Evolutionary conservation across 2,797 vertebrate species (phyloP), one percentile per base, ranked within the genome.

Genomic region (Chelon labrosus): DNA sequence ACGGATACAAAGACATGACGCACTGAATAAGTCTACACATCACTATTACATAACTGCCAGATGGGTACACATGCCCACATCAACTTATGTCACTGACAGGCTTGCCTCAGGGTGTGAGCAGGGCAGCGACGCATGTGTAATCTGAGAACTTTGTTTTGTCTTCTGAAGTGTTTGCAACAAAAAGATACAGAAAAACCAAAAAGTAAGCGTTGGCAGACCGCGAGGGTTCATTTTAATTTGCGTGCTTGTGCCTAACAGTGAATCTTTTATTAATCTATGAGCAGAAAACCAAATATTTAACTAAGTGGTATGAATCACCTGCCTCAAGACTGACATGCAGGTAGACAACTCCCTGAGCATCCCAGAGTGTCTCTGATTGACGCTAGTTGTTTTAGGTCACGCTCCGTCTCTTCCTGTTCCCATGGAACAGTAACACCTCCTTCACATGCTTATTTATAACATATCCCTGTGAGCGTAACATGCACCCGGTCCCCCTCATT

Each of bases 71-170:
- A 31, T n/a, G 17, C 39, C 20, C 17, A 39, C 61, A 59, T 61
- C 14, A 41, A 19, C 6, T 73, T 3, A 54, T 51, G 61, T 52
- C 61, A 54, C 4, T 5, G 44, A 25, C n/a, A 52, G 59, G 49
- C 37, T 11, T n/a, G 20, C 60, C 67, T 61, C 68, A 0, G 37
- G 35, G 46, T 55, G 35, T 2, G 39, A 73, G 57, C 2, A 7
- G 22, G 0, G 6, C 39, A 46, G 77, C 70, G 70, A 78, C 35
- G 65, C 68, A 56, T 17, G 67, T 75, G 77, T 73, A 75, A 83
- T 20, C 61, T 54, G 85, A 87, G 79, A 63, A 13, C 49, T 62
- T 62, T 60, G 37, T 67, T 69, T 64, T 61, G 6, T 16, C 20
- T n/a, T 51, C 38, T 31, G 31, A 35, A 8, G 31, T 35, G 20